A percentile compares a stretch with the other conserved stretches of the same genome.
These are phyloP conservation scores for Ichneumoninae sp. DNA, from an alignment of 2,888 invertebrate species.

Conservation along the genomic window DNA sequence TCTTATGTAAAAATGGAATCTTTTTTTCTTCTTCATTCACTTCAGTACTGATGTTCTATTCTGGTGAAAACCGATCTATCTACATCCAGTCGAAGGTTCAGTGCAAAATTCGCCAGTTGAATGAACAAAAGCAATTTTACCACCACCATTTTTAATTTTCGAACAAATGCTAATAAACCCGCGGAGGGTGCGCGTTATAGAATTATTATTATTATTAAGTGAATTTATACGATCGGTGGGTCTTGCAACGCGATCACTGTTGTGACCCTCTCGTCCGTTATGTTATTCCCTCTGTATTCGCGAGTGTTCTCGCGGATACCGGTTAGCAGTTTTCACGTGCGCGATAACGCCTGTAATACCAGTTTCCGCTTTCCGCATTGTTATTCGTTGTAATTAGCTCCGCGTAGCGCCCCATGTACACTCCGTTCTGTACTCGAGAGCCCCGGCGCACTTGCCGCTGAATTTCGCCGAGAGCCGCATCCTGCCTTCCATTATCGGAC, in stretches of 20 bases:
- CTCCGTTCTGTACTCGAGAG: slow-evolving; percentile 4
- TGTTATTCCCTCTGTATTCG: neutral
- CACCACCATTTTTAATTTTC: too few species aligned
- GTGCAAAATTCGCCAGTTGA: neutral
- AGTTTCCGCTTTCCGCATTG: slow-evolving; percentile 50
- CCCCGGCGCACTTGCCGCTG: neutral
- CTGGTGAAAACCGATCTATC: too few species aligned
- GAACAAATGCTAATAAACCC: neutral
- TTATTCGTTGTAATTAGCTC: slow-evolving; percentile 61
- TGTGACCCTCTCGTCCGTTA: neutral
- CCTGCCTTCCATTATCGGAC: slow-evolving; percentile 57
- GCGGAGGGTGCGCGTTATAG: neutral
- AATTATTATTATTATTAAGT: neutral
- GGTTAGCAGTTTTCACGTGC: slow-evolving; percentile 30
- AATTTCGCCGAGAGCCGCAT: slow-evolving; percentile 33
- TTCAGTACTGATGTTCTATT: too few species aligned
- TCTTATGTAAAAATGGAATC: neutral
- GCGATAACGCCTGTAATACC: slow-evolving; percentile 12
- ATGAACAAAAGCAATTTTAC: neutral
- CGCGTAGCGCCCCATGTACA: slow-evolving; percentile 2
- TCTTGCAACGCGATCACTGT: too few species aligned
- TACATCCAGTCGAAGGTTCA: neutral
- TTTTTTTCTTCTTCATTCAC: too few species aligned
- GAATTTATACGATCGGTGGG: neutral
- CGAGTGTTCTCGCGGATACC: slow-evolving; percentile 7